Evolutionary conservation across 2,888 invertebrate genomes (phyloP), one percentile per base, ranked within the genome.

Genomic region (Hypolimnas misippus): DNA sequence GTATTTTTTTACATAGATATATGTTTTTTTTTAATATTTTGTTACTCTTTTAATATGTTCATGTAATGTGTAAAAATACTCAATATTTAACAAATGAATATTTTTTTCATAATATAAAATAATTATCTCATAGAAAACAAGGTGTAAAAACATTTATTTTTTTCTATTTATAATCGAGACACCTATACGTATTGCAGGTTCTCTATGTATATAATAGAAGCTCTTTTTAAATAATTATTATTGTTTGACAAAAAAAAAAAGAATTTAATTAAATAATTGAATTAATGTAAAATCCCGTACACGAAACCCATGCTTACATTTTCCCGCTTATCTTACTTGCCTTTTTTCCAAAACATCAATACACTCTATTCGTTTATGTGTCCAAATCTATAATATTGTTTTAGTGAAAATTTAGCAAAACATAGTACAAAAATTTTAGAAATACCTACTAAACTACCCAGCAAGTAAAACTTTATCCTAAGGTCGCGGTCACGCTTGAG

Each of bases 341-440:
- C 56, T 53, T 62, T 67, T 62, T 59, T 62, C 56, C 64, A 57
- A 62, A 62, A 65, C 46, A 67, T 55, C 56, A 12, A 46, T 78
- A 58, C 64, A 64, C 57, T 65, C 86, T 88, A 87, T 79, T 72
- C 73, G 14, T 72, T 86, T 86, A 84, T 77, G 91, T 91, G 91
- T 88, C 84, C 89, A 86, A 87, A 82, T 86, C 89, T 89, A 89
- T 87, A 82, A 76, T 62, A 78, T 74, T 72, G 69, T 80, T 85
- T 87, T 86, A 89, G 91, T 92, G 91, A 91, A 91, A 90, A 90
- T 90, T 91, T 92, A 81, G 92, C 92, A 91, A 92, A 92, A 92
- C 91, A 91, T 90, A 91, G 91, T 92, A 92, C 84, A 92, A 91
- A 91, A 91, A 82, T 89, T 91, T 89, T 89, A 90, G 89, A 89